These are phyloP conservation scores for Ptychobarbus kaznakovi DNA, from an alignment of 2,797 vertebrate genomes.

Conservation along the genomic window DNA sequence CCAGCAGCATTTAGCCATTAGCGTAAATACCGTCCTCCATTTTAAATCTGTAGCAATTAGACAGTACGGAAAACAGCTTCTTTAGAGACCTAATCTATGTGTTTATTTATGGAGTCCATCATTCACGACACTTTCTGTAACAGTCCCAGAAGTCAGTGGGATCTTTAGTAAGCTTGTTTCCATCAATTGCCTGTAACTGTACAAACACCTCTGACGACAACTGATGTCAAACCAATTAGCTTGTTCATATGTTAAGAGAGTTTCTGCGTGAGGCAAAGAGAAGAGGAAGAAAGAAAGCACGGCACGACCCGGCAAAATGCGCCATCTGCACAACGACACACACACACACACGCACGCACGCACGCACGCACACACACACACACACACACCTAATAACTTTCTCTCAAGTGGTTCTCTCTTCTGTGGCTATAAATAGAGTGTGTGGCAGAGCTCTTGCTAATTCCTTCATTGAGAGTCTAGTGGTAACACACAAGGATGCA, in stretches of 20 bases:
- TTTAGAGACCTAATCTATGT: conserved; percentile 34
- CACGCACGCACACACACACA: conserved; percentile 4
- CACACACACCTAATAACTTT: conserved; percentile 37
- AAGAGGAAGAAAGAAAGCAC: conserved; percentile 28
- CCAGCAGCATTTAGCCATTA: neutral
- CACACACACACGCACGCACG: neutral
- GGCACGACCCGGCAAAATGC: conserved; percentile 17
- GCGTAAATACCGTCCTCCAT: neutral
- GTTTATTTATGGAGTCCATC: conserved; percentile 44
- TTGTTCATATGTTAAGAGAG: conserved; percentile 35
- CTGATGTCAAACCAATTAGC: conserved; percentile 36
- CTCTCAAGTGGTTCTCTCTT: conserved; percentile 62
- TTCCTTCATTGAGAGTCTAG: conserved; percentile 79
- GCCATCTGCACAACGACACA: conserved; percentile 51
- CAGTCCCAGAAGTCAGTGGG: conserved; percentile 28
- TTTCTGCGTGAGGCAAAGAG: conserved; percentile 33
- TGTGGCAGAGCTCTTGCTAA: conserved; percentile 75
- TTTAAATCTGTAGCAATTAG: conserved; percentile 5
- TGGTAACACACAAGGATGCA: conserved; percentile 37
- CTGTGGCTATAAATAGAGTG: conserved; percentile 77
- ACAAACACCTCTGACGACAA: conserved; percentile 31
- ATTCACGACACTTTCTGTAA: conserved; percentile 16
- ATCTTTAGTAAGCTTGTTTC: conserved; percentile 18
- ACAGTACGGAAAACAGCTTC: conserved; percentile 15
- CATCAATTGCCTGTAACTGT: conserved; percentile 11